Base-by-base conservation (phyloP, 1,140 invertebrate species). In the Portunus trituberculatus region DNA sequence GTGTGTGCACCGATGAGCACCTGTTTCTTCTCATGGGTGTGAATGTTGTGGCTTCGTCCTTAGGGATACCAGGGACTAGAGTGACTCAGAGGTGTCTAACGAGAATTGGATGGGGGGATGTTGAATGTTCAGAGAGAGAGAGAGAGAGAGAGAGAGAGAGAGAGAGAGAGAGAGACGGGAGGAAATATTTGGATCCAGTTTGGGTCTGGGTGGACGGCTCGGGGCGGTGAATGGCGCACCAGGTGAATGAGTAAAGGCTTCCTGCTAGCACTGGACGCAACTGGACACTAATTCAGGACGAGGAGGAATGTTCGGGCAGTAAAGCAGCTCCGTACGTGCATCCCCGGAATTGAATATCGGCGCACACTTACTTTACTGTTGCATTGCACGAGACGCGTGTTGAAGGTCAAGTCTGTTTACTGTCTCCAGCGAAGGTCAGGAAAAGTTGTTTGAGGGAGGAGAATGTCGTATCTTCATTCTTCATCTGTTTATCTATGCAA, bases 81-180 rank as follows among this genome's bases (percentile, higher is more conserved):
- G 52, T 59, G 52, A 59, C 16, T 59, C 52, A 59, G 52, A 59
- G 16, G 52, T 59, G 52, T 59, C 16, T 12, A 4, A 59, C 0
- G 0, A 10, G 0, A 10, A 59, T 0, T 10, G 3, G 39, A 6
- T 2, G 1, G 39, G 39, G 39, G 39, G 6, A 39, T 39, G 39
- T 39, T 39, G 39, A 39, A 39, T 39, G 52, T 20, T 59, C 2
- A 59, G 87, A 45, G 86, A 46, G 86, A 45, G 86, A 88, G 86
- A 45, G 86, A 32, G 86, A 20, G 86, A 45, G 86, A 88, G 86
- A 88, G 86, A 45, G 86, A 90, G 88, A 90, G 88, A 90, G 88
- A 90, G 88, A n/a, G 67, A 76, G 67, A 76, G 0, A 25, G 20
- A 16, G 67, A n/a, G 67, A 25, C 0, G 20, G 67, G 20, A n/a